Evolutionary conservation across 2,797 vertebrate genomes (phyloP), one percentile per base, ranked within the genome.

Genomic region (Chelon auratus): DNA sequence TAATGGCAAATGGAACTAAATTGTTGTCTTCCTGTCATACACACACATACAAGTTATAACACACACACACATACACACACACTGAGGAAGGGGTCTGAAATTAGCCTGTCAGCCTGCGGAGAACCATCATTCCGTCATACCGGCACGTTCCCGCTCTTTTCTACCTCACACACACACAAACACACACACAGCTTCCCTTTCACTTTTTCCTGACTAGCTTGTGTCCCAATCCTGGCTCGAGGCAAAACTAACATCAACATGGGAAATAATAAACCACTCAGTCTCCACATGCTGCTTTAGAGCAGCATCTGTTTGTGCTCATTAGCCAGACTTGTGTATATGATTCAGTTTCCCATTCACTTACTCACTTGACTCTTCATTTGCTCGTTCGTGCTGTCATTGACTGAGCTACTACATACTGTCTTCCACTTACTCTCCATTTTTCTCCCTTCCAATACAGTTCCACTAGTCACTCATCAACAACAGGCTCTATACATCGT

Each of bases 21-120:
- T 96, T 95, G 95, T 97, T 96, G 96, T 96, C 96, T 97, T 97
- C 96, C 96, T 95, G 96, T 93, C 95, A 91, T 90, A 90, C 92
- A 65, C 92, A 74, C 82, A 75, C 82, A 77, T 56, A 82, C 62
- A 75, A 68, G 59, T 66, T 20, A 79, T 45, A 33, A 65, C 59
- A 40, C 58, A 62, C 55, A 65, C 64, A 36, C 52, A 54, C 69
- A 59, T 65, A 75, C 74, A 48, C 43, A 33, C 58, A 68, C 60
- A 68, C 58, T 75, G 79, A 82, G 79, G 80, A 80, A 76, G 55
- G 85, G 78, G 82, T 62, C 89, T 94, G 94, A 95, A 96, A 96
- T 96, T 94, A 95, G 84, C 89, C 95, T 83, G 45, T 96, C 93
- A 94, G 89, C 78, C 85, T 89, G 87, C 83, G 89, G 91, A 93